Evolutionary conservation across 2,113 vertebrate species (phyloP).

Genomic region (Paramormyrops kingsleyae): DNA sequence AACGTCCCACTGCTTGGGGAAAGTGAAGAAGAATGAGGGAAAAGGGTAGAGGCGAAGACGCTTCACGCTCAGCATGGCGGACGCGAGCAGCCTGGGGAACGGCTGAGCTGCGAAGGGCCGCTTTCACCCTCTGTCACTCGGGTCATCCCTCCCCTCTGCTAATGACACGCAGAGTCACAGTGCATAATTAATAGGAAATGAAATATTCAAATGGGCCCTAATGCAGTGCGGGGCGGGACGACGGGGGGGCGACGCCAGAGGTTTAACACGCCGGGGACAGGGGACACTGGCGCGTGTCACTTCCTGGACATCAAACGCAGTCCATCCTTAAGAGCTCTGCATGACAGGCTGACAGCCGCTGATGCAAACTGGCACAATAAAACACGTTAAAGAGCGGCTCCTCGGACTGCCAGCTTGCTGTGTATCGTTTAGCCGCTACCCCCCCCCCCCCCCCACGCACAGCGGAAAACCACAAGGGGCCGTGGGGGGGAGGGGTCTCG

Average conservation of each 20-base stretch:
- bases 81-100: constrained; percentile 97
- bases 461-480: constrained; percentile 33
- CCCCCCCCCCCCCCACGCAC: constrained; percentile 38
- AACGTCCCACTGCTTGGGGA: constrained; percentile 45
- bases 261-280: constrained; percentile 64
- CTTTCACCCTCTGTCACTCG: constrained; percentile 99
- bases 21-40: constrained; percentile 40
- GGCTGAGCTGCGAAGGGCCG: constrained; percentile 81
- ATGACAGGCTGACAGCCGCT: constrained; percentile 65
- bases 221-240: constrained; percentile 93
- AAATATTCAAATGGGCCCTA: constrained; percentile 99
- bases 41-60: constrained; percentile 76
- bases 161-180: constrained; percentile 99
- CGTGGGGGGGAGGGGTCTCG: neutral
- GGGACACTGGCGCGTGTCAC: constrained; percentile 89
- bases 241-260: constrained; percentile 73
- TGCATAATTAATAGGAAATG: constrained; percentile 99
- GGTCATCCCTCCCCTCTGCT: constrained; percentile 72
- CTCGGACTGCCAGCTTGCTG: constrained; percentile 60
- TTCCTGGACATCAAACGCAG: constrained; percentile 81
- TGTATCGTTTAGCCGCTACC: constrained; percentile 43
- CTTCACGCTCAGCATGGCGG: constrained; percentile 83
- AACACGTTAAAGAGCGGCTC: constrained; percentile 67
- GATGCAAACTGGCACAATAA: constrained; percentile 70
- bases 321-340: constrained; percentile 74